Evolutionary conservation across 2,888 invertebrate genomes (phyloP), one percentile per base, ranked within the genome.

Genomic region (Metacarcinus magister): DNA sequence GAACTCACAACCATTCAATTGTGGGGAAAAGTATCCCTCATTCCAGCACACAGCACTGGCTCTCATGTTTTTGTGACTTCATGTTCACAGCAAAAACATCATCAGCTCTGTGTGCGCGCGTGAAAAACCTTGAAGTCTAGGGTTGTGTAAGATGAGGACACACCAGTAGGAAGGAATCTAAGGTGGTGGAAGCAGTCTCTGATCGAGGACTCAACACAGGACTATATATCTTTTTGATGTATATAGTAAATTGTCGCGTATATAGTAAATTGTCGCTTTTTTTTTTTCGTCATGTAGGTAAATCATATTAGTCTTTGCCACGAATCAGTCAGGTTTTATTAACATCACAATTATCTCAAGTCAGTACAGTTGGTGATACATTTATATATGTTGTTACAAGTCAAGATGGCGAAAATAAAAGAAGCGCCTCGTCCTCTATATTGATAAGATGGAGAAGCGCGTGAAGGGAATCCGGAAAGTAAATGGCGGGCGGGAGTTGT

Each of bases 151-250:
- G n/a, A n/a, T n/a, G n/a, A n/a, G n/a, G n/a, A n/a, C n/a, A n/a
- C n/a, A n/a, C n/a, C n/a, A n/a, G n/a, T n/a, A 94, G 95, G 92
- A 91, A 94, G 23, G 94, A 82, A 39, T 67, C 91, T 19, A 95
- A 95, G 90, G 90, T 67, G 23, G 92, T 91, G 44, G 94, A 95
- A 75, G 94, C 96, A 43, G 54, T 96, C 16, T 97, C 96, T 2
- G 23, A 39, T n/a, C 87, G 96, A 16, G 95, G 96, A 7, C 95
- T 97, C 54, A 97, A 97, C 90, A 95, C 94, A 43, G 97, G 97
- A n/a, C n/a, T n/a, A n/a, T n/a, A 10, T n/a, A n/a, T n/a, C n/a
- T n/a, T n/a, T n/a, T n/a, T n/a, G n/a, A n/a, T n/a, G n/a, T n/a
- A n/a, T n/a, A n/a, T n/a, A n/a, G 75, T 75, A 75, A n/a, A 28